Evolutionary conservation across 2,888 invertebrate genomes (phyloP), one percentile per base, ranked within the genome.

Genomic region (Amphipyra berbera): DNA sequence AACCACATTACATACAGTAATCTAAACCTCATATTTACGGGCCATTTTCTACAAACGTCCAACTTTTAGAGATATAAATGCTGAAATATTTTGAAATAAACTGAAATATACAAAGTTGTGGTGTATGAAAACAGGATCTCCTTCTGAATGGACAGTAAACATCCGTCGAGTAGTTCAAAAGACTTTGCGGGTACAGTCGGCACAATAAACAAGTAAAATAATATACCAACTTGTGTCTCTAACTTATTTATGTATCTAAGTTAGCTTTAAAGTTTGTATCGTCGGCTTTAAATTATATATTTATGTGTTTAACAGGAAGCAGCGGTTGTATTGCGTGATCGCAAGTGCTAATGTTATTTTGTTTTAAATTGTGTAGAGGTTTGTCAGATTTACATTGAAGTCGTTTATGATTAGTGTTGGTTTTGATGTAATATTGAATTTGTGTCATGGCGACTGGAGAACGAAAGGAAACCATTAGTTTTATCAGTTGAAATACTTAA

Each of bases 111-210:
- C 82, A 79, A 82, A 82, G 82, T 82, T 81, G 67, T 62, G 55
- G 66, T 61, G 44, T 70, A 70, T 71, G 78, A 77, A 81, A 84
- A 82, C 81, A 79, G 80, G 79, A 82, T 83, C 75, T 80, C 65
- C 56, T 49, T 53, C 56, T 57, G 82, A 81, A 81, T 78, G 78
- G 78, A 75, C 82, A 76, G 80, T 83, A 83, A 83, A 84, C 82
- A 84, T 78, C 75, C 71, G 68, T 37, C n/a, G 48, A 69, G 62
- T 53, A 78, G 71, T 81, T 81, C 75, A 77, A 78, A 82, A 79
- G 76, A 77, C 74, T 73, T 61, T 70, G 67, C 45, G 42, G 42
- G 68, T 77, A 74, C 74, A 75, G 68, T 73, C 73, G n/a, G 45
- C 41, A 55, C 14, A 21, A 71, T 74, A 75, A 74, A 76, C 70